These are phyloP conservation scores for Nymphalis c-album DNA, from an alignment of 2,888 invertebrate species.

Conservation along the genomic window DNA sequence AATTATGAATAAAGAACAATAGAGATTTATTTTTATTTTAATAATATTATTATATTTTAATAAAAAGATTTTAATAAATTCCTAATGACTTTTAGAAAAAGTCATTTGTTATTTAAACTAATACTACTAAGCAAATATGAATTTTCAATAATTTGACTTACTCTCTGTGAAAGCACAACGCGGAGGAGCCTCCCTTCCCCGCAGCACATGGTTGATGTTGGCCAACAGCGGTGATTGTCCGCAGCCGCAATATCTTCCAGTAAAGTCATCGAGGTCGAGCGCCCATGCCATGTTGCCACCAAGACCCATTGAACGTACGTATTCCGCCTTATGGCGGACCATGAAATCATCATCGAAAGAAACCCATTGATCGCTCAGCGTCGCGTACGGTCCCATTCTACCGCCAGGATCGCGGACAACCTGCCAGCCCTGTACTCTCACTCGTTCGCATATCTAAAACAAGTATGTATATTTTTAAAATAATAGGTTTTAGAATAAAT, in stretches of 20 bases:
- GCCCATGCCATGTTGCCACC: slow-evolving; percentile 96
- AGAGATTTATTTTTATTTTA: not conserved
- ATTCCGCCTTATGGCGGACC: slow-evolving; percentile 91
- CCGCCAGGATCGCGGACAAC: slow-evolving; percentile 89
- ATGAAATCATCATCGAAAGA: slow-evolving; percentile 94
- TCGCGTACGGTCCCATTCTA: slow-evolving; percentile 94
- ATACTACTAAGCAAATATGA: not conserved
- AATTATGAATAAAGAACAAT: not conserved
- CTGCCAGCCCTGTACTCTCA: slow-evolving; percentile 88
- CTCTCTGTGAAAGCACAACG: slow-evolving; percentile 66
- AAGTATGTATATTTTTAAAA: not conserved
- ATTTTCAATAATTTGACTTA: slow-evolving; percentile 46
- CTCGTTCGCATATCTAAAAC: slow-evolving; percentile 88
- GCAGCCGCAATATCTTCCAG: slow-evolving; percentile 87
- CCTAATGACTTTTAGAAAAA: too few species aligned
- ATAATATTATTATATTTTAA: too few species aligned
- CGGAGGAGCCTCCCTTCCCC: slow-evolving; percentile 85
- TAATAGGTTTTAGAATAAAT: not conserved
- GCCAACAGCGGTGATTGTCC: slow-evolving; percentile 90
- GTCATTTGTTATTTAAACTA: too few species aligned
- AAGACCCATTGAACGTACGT: slow-evolving; percentile 88
- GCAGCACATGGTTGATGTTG: slow-evolving; percentile 90
- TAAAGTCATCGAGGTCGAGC: slow-evolving; percentile 92
- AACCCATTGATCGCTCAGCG: slow-evolving; percentile 93
- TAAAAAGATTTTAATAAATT: not conserved